Conservation (phyloP, 2,888 invertebrate species). For the Thecophora atra region DNA sequence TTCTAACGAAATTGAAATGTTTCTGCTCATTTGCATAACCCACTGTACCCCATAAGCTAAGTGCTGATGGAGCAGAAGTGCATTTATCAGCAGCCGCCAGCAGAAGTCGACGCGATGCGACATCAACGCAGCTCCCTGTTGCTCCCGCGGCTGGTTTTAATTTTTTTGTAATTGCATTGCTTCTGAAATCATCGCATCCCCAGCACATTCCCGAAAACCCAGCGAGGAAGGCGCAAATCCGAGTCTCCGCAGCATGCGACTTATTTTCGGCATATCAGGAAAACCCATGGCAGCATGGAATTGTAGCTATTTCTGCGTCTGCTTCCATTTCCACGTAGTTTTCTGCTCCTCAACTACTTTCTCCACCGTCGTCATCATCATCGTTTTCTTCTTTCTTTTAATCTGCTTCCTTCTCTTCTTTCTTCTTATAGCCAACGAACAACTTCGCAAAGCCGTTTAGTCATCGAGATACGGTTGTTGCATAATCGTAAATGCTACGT, state of each 20-base stretch:
- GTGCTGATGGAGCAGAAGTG: background rate
- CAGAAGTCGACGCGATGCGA: background rate
- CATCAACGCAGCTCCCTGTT: background rate
- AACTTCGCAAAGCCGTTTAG: background rate
- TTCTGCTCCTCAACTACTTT: background rate
- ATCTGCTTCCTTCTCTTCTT: background rate
- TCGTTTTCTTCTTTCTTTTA: background rate
- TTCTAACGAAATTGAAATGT: slow-evolving; percentile 17
- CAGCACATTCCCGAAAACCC: background rate
- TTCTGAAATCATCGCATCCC: background rate
- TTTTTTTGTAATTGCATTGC: slow-evolving; percentile 1
- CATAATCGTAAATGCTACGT: background rate
- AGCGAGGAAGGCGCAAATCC: background rate
- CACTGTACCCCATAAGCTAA: background rate
- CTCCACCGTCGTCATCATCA: background rate
- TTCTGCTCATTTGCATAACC: slow-evolving; percentile 25
- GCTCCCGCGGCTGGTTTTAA: background rate
- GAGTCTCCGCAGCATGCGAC: background rate
- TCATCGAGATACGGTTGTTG: background rate
- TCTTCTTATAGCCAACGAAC: background rate
- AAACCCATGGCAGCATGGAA: too few relatives aligned
- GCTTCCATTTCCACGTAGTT: background rate
- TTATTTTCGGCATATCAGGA: too few relatives aligned
- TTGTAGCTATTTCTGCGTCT: background rate
- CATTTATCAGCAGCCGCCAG: background rate